Percentiles rank a stretch among this genome's conserved stretches.
phyloP scores from a whole-genome alignment of 2,797 vertebrate genomes.

The Sitta carolinensis region DNA sequence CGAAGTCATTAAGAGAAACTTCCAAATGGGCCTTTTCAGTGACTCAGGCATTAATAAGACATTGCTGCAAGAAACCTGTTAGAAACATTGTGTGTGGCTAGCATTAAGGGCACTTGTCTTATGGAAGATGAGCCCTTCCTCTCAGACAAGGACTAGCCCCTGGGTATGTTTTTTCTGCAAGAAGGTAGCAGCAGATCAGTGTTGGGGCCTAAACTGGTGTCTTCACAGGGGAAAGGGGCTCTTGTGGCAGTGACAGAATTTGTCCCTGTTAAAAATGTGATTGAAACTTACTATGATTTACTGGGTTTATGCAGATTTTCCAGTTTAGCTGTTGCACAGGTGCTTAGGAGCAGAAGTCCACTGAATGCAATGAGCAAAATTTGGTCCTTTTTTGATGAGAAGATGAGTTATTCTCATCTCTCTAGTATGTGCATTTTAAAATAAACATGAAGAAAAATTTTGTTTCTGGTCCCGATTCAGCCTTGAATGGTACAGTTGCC shows the following conservation, averaged over 20 bases:
- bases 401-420: not conserved
- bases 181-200: not conserved
- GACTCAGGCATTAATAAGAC: conserved; percentile 57
- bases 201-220: not conserved
- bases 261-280: not conserved
- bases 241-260: not conserved
- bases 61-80: conserved; percentile 62
- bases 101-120: conserved; percentile 14
- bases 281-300: not conserved
- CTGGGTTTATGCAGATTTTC: not conserved
- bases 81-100: conserved; percentile 33
- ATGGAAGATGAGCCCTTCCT: not conserved
- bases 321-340: not conserved
- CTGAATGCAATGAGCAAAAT: not conserved
- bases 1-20: conserved; percentile 69
- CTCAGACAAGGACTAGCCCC: not conserved
- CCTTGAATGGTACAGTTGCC: not conserved
- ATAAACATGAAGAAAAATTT: not conserved
- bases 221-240: not conserved
- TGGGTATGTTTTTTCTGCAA: not conserved
- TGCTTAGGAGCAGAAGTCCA: not conserved
- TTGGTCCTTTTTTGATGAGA: not conserved
- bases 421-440: not conserved
- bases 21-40: conserved; percentile 24
- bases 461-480: not conserved